These are phyloP conservation scores for Drosophila imparisetae DNA, from an alignment of 2,888 invertebrate species.

Conservation along the genomic window DNA sequence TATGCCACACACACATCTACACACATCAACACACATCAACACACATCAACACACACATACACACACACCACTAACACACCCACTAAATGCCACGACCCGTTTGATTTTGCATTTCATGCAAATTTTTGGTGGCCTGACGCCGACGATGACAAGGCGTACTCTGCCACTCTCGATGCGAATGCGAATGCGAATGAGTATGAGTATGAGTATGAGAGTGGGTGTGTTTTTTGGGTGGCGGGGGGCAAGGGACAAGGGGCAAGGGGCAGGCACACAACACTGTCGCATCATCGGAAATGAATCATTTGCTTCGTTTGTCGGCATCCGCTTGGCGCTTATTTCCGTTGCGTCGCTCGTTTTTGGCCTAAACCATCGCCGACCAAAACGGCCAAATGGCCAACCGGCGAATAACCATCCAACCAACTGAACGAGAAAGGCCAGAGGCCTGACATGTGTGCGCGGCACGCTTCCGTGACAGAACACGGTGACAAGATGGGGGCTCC, in stretches of 20 bases:
- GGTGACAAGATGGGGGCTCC: conserved; percentile 23
- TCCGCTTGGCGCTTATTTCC: conserved; percentile 84
- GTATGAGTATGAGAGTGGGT: neutral
- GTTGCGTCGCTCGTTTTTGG: conserved; percentile 74
- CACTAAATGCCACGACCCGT: conserved; percentile 42
- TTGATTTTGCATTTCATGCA: conserved; percentile 79
- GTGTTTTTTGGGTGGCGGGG: neutral
- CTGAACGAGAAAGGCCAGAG: conserved; percentile 36
- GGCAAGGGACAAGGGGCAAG: neutral
- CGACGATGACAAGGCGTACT: conserved; percentile 45
- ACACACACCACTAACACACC: conserved; percentile 1
- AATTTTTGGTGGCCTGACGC: conserved; percentile 71
- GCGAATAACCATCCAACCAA: conserved; percentile 13
- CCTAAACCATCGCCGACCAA: conserved; percentile 59
- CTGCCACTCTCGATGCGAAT: conserved; percentile 13
- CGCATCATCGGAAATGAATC: conserved; percentile 84
- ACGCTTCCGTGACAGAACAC: conserved; percentile 77
- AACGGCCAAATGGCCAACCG: conserved; percentile 22
- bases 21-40: neutral
- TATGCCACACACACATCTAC: neutral
- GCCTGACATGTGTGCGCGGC: conserved; percentile 76
- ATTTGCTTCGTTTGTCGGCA: conserved; percentile 84
- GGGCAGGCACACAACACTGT: conserved; percentile 60
- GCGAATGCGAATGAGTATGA: neutral
- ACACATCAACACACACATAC: neutral